Evolutionary conservation across 2,888 invertebrate species (phyloP), one percentile per base, ranked within the genome.

Genomic region (Catocala sponsa): DNA sequence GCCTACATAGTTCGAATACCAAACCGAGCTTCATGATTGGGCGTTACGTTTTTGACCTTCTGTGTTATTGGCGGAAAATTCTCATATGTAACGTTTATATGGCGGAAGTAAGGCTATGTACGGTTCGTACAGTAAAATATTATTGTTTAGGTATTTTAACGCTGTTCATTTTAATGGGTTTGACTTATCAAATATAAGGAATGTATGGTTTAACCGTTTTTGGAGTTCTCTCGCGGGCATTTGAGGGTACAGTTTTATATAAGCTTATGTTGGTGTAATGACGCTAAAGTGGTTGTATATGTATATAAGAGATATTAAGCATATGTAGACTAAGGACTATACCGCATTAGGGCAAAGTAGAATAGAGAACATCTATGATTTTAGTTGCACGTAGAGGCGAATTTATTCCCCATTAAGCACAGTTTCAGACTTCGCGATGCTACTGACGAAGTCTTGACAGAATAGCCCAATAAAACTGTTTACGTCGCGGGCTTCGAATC

Each of bases 1-100:
- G 89, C 94, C 91, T 92, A 92, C 93, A 91, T 91, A 91, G 91
- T 92, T 89, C 72, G 87, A 87, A 92, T 92, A 83, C 90, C 91
- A 76, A 74, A 85, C 68, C 68, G 70, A 75, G 81, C 78, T 72
- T 79, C 72, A 73, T 78, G 72, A 90, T 92, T 92, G 91, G 91
- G 74, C 85, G 88, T 71, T 83, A 81, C 69, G 81, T 80, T 80
- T 85, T 81, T 91, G 92, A 92, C 92, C 91, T 92, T 92, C 87
- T 81, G 72, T 79, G 74, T 64, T 71, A 74, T 88, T 85, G 89
- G 89, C 84, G 87, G 89, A 86, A 88, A 89, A 83, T 85, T 89
- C 86, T 86, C 86, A 82, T 87, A 81, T 80, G 70, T 67, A 76
- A 74, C 70, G 74, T 70, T 75, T 80, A 76, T 76, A 66, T 72